phyloP scores from a whole-genome alignment of 2,113 vertebrate genomes.

The Oreochromis spilurus region DNA sequence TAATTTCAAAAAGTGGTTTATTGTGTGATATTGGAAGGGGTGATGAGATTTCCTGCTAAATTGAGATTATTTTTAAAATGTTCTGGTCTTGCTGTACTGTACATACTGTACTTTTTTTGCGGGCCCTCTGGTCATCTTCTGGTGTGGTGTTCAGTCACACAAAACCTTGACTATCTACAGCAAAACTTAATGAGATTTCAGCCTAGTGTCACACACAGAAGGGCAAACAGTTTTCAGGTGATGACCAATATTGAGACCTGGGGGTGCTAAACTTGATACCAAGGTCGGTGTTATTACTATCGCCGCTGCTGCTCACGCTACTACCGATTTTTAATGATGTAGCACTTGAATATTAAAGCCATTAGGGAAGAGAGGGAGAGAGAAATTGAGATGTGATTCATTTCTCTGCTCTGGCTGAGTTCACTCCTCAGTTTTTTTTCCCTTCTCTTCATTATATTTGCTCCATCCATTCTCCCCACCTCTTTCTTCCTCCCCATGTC shows the following conservation, averaged over 20 bases:
- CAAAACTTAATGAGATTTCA: background rate
- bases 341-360: conserved; percentile 51
- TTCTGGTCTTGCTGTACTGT: background rate
- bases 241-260: background rate
- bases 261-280: background rate
- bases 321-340: conserved; percentile 44
- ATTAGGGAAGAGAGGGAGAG: conserved; percentile 15
- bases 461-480: background rate
- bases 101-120: background rate
- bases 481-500: background rate
- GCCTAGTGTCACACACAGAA: background rate
- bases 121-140: fast-evolving
- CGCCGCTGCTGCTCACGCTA: background rate
- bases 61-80: background rate
- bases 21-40: background rate
- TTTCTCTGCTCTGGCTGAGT: conserved; percentile 44
- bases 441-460: conserved; percentile 26
- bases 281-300: background rate
- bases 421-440: background rate
- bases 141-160: background rate
- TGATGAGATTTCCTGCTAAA: background rate
- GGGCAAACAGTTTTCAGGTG: background rate
- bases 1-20: background rate
- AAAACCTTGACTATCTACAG: background rate
- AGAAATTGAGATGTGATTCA: conserved; percentile 55